Conservation (phyloP, 2,113 vertebrate species). For the Piprites chloris region DNA sequence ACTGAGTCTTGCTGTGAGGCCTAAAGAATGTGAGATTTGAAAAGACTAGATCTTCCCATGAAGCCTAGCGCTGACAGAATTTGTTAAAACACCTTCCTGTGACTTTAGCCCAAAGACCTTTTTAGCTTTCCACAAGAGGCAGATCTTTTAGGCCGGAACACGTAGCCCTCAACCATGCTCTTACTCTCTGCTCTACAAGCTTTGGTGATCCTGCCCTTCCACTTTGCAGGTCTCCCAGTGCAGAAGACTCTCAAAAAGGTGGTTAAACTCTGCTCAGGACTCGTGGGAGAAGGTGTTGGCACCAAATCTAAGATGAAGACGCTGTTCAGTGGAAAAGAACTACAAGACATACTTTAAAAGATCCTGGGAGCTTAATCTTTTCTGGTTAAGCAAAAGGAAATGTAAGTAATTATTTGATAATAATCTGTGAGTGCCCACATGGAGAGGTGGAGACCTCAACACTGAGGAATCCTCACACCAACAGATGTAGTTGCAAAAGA, state of each 20-base stretch:
- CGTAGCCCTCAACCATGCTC: not conserved
- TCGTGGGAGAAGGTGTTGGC: not conserved
- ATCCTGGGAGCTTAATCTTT: not conserved
- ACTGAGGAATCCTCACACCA: not conserved
- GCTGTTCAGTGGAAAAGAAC: not conserved
- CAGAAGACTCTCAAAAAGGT: not conserved
- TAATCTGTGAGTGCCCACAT: not conserved
- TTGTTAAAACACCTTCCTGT: not conserved
- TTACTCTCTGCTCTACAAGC: not conserved
- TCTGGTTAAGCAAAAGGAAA: conserved; percentile 3
- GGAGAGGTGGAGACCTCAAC: conserved; percentile 16
- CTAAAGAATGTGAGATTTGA: not conserved
- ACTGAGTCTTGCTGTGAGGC: not conserved
- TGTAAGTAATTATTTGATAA: conserved; percentile 61
- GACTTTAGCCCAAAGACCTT: not conserved
- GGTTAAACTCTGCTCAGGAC: not conserved
- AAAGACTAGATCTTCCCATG: not conserved
- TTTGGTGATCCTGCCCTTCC: not conserved
- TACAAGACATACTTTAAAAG: not conserved
- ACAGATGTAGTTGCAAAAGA: not conserved
- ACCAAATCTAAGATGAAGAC: not conserved
- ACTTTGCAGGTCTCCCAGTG: not conserved
- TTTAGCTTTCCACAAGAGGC: not conserved
- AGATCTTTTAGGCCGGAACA: not conserved
- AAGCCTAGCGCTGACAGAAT: not conserved